Conservation (phyloP, 2,797 vertebrate genomes). For the Macropus fuliginosus region DNA sequence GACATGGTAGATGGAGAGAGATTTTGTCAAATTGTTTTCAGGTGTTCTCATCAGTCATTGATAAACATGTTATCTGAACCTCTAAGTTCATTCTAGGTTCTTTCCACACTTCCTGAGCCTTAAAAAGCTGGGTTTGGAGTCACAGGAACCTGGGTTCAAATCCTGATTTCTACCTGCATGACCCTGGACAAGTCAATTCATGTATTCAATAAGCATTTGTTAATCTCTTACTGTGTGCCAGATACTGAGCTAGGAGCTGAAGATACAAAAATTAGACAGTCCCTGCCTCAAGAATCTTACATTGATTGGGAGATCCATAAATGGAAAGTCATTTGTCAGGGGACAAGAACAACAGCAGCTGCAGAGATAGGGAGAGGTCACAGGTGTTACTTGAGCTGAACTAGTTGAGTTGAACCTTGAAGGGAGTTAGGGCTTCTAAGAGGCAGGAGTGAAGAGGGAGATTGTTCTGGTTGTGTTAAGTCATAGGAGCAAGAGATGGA, state of each 20-base stretch:
- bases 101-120: neutral
- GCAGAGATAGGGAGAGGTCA: neutral
- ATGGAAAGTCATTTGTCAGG: neutral
- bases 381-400: neutral
- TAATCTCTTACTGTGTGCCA: neutral
- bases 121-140: neutral
- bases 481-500: neutral
- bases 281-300: neutral
- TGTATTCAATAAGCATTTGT: neutral
- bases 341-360: neutral
- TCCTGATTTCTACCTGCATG: neutral
- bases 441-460: neutral
- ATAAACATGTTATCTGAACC: neutral
- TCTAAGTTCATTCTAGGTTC: neutral
- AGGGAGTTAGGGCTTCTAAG: neutral
- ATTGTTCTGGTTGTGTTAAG: neutral
- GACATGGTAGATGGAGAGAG: neutral
- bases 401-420: neutral
- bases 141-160: neutral
- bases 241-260: neutral
- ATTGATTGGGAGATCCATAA: neutral
- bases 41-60: neutral
- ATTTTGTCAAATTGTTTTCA: neutral
- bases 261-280: neutral
- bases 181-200: neutral